phyloP scores from a whole-genome alignment of 1,140 invertebrate genomes.

The Nasonia giraulti region DNA sequence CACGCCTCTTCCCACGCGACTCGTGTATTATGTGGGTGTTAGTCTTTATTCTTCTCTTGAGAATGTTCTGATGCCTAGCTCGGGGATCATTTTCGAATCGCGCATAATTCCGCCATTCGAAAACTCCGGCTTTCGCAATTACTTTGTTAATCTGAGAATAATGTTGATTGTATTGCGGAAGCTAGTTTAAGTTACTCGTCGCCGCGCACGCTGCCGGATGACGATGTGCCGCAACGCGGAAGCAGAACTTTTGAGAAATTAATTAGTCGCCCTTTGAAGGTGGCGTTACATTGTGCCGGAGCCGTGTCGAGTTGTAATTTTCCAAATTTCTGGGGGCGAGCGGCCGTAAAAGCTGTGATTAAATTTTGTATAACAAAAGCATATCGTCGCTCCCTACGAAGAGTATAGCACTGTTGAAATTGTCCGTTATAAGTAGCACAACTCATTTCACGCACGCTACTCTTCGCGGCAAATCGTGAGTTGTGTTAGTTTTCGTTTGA shows the following conservation, averaged over 20 bases:
- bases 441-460: no score
- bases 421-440: no score
- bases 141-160: constrained; percentile 22
- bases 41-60: constrained; percentile 13
- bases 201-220: no score
- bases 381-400: no score
- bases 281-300: no score
- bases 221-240: neutral
- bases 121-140: neutral
- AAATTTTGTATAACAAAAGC: no score
- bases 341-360: neutral
- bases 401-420: no score
- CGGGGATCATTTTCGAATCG: constrained; percentile 29
- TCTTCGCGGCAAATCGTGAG: no score
- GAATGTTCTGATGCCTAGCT: neutral
- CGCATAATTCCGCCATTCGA: constrained; percentile 26
- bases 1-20: constrained; percentile 32
- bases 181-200: neutral
- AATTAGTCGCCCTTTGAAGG: neutral
- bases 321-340: no score
- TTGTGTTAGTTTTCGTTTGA: no score
- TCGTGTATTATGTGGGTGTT: neutral
- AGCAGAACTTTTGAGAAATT: neutral
- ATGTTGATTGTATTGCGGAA: neutral
- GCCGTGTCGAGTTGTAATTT: no score